Conservation (phyloP, 2,113 vertebrate species). For the Zingel zingel region DNA sequence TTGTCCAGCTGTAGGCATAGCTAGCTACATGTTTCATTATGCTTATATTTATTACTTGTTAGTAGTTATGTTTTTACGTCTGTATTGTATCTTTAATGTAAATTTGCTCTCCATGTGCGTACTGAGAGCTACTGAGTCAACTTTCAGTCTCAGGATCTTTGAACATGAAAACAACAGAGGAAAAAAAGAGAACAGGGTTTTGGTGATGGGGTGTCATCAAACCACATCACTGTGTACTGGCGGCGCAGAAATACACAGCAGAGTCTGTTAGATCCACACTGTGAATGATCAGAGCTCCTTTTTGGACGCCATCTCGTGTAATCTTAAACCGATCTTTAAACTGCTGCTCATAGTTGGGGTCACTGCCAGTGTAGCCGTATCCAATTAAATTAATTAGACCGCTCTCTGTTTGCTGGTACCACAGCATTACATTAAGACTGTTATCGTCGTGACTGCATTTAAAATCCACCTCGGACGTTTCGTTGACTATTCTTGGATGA, state of each 20-base stretch:
- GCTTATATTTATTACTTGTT: background rate
- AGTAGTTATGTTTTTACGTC: background rate
- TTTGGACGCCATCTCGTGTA: background rate
- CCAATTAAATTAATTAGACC: conserved; percentile 64
- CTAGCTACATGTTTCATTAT: background rate
- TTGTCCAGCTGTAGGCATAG: background rate
- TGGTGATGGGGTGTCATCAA: background rate
- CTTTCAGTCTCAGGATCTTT: background rate
- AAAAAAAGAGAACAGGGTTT: fast-evolving
- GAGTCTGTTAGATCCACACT: conserved; percentile 39
- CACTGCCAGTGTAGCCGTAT: background rate
- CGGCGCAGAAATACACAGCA: conserved; percentile 80
- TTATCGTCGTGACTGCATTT: conserved; percentile 53
- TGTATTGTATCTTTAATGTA: background rate
- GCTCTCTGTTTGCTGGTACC: conserved; percentile 66
- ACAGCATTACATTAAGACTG: conserved; percentile 25
- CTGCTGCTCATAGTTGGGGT: conserved; percentile 5
- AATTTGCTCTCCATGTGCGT: background rate
- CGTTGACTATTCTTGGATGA: conserved; percentile 1
- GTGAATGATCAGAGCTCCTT: conserved; percentile 62
- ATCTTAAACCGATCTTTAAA: conserved; percentile 45
- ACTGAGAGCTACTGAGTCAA: background rate
- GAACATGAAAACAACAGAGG: background rate
- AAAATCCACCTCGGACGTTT: conserved; percentile 19
- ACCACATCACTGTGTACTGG: conserved; percentile 75